Base-by-base conservation (phyloP, 2,113 vertebrate genomes). In the Halichoerus grypus region DNA sequence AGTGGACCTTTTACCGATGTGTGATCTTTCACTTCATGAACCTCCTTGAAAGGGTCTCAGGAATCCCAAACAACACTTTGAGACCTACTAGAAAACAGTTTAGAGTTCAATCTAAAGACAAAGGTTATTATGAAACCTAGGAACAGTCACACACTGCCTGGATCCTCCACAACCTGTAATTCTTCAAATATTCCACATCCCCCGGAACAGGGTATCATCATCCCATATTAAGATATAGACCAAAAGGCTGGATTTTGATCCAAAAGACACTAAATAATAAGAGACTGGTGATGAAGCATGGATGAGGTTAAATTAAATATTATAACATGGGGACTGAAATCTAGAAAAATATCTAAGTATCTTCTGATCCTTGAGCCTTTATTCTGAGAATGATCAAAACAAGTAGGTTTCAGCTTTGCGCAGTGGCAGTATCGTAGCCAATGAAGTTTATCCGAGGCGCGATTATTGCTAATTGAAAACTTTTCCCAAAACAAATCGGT, bases 321-420 rank as follows among this genome's bases (percentile, higher is more conserved):
- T 80, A 22, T 31, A 88, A 61, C 2, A 46, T 5, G 0, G 1
- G 59, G 11, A 85, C 7, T 31, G 31, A 90, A 91, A 94, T 84
- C 33, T 36, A 91, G 72, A 42, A 53, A 88, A 90, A 74, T 12
- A 82, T 67, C 61, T n/a, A 46, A 82, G 12, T 80, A 59, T 39
- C 36, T 31, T 93, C 61, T 46, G 51, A 36, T 91, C 36, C 65
- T 97, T 89, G 46, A 90, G 77, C 80, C 88, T 82, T 57, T 81
- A 55, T 53, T 79, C 31, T 59, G 36, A 77, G 49, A 97, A 96
- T 81, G 33, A 86, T 31, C 82, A 94, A 97, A 94, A 92, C 14
- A 91, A 92, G 94, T 22, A 95, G 24, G 72, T 46, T 46, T 46
- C 46, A 46, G 46, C 46, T 46, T 46, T 46, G 46, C 46, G 8